Base-by-base conservation (phyloP, 2,888 invertebrate genomes). In the Cyrtodaria siliqua region DNA sequence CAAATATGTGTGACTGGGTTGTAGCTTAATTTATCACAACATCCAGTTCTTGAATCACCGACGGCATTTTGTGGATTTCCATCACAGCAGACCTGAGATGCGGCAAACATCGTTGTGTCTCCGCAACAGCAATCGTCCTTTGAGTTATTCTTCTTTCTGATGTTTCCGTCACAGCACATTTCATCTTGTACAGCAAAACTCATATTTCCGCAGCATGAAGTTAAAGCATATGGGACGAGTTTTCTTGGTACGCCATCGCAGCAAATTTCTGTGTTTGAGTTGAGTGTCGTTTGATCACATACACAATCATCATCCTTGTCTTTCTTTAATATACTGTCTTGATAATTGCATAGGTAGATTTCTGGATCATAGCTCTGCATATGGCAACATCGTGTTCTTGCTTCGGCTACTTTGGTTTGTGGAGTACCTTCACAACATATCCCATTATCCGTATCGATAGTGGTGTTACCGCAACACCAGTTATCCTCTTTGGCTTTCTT, bases 81-180 rank as follows among this genome's bases (percentile, higher is more conserved):
- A 14, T 56, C 18, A 42, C 78, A 78, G 38, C 78, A 78, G n/a
- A 78, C 64, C 47, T 78, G 69, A 6, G 29, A 64, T 4, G 42
- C 42, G 18, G 78, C 59, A 42, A 72, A 55, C 29, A 78, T 69
- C n/a, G 72, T 73, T 24, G 52, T 16, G 53, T 69, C 64, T 18
- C 78, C 78, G 64, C 78, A 78, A 23, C 69, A 78, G 14, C 69
- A 64, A 52, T 78, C 72, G 18, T 78, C 78, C 6, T 49, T 52
- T n/a, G 52, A 12, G 2, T 66, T 69, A 0, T 26, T 52, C 38
- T 69, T 78, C 24, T 69, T 59, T 57, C 69, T 70, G 20, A 79
- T 59, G 18, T 76, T 57, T 20, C 67, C 70, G 42, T 67, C 62
- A 44, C 70, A 82, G 59, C 82, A 82, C 0, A 82, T 16, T 49